Base-by-base conservation (phyloP, 2,113 vertebrate genomes). In the Microcebus murinus region DNA sequence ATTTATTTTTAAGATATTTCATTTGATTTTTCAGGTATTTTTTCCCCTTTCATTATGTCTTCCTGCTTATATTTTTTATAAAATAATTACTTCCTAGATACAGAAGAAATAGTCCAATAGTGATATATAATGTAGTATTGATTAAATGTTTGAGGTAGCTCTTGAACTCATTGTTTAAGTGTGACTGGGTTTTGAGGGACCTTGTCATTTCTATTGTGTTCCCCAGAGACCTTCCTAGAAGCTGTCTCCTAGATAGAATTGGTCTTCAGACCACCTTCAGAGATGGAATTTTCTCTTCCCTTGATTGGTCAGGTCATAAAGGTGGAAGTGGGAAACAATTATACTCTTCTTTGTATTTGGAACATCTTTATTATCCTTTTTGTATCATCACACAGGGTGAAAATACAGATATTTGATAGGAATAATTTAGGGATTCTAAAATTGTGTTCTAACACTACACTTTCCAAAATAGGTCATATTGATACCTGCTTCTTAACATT, bases 71-170 rank as follows among this genome's bases (percentile, higher is more conserved):
- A 21, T 92, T 90, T 18, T 92, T 59, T 31, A 86, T 77, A 86
- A 97, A 95, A 86, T 91, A 85, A 76, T 79, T 91, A 87, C 48
- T 93, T 20, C 50, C 2, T 90, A 34, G 1, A n/a, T 87, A 65
- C 6, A 83, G 80, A 80, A 97, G 29, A 90, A 45, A 89, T 92
- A 10, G 57, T 63, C 29, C 18, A 65, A 59, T 48, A 73, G 34
- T 65, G n/a, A 50, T 68, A 36, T 18, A 25, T 76, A 34, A 71
- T 68, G 68, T 65, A 73, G 13, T 90, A n/a, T 87, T 63, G 90
- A 52, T 71, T 73, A 21, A 79, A 1, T 63, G 13, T 93, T 36
- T 80, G 59, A 80, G 31, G 29, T 61, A 34, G 34, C 20, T 23
- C 27, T n/a, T 90, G 39, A 91, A 71, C 36, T 86, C 82, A 52